Conservation (phyloP, 2,888 invertebrate species). For the Lissonota sp. region DNA sequence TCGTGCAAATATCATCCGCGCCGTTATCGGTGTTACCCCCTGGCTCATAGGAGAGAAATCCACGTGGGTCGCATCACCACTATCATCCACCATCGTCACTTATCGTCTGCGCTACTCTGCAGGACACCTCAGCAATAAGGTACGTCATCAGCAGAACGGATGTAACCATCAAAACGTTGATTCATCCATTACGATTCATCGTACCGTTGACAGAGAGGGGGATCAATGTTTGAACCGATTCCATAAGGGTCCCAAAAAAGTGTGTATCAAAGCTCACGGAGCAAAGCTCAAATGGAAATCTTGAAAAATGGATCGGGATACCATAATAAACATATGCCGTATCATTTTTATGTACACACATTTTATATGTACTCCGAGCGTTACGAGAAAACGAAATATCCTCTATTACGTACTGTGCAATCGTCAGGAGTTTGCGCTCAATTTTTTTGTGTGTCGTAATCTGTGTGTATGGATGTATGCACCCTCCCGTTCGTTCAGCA, state of each 20-base stretch:
- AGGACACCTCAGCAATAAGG: conserved; percentile 9
- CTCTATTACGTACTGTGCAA: conserved; percentile 6
- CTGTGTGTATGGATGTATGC: background rate
- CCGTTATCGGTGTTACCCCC: background rate
- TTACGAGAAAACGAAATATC: background rate
- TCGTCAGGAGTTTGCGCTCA: conserved; percentile 15
- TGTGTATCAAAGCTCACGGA: background rate
- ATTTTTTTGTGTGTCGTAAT: conserved; percentile 15
- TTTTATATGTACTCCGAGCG: background rate
- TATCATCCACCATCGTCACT: background rate
- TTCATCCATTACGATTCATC: background rate
- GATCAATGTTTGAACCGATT: background rate
- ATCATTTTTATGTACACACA: background rate
- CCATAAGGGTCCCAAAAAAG: background rate
- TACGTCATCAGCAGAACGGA: background rate
- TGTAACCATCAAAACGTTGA: background rate
- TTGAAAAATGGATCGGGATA: background rate
- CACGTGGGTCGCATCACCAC: background rate
- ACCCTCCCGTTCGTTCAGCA: background rate
- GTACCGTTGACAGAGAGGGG: background rate
- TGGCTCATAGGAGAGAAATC: background rate
- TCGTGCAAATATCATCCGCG: conserved; percentile 11
- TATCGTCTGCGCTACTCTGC: background rate
- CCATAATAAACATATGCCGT: background rate
- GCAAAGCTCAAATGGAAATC: background rate